Evolutionary conservation across 2,113 vertebrate species (phyloP), one percentile per base, ranked within the genome.

Genomic region (Balaeniceps rex): DNA sequence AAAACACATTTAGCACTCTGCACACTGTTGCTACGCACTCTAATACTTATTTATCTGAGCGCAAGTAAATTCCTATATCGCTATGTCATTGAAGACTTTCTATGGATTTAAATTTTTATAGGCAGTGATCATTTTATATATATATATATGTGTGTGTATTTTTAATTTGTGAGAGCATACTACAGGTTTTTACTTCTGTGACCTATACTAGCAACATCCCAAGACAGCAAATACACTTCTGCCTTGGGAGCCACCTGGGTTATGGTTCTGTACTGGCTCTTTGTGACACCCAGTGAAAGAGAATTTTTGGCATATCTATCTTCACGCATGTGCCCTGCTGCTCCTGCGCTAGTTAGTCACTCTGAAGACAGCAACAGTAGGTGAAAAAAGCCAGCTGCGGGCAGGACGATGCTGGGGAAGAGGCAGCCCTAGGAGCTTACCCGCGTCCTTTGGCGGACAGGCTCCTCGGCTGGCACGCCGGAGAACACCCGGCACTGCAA

Each of bases 91-190:
- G 76, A 65, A 64, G 52, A 81, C 60, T 58, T 80, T 70, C 42
- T 84, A 68, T 29, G 13, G 70, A 80, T 77, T 95, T 78, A 79
- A 31, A 7, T 93, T 96, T 97, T 94, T 97, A 76, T 84, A 97
- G 90, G 77, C 94, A 94, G 68, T 19, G 46, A 81, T 82, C 34
- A 24, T 94, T 97, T 96, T 22, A 11, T 46, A 14, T 96, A 49
- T 97, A 61, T 38, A 23, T 36, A 17, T 44, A 19, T 51, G 26
- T 21, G 8, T 14, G 10, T 38, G 16, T 66, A 68, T 89, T 94
- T 95, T 85, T 84, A 68, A 94, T 64, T 42, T 23, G 21, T 52
- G 55, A 83, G 86, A n/a, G 19, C 13, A 26, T 38, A 46, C 2
- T 26, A 22, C 28, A 77, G 31, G 47, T 88, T 88, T 93, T 78